Evolutionary conservation across 2,113 vertebrate species (phyloP).

Genomic region (Malurus cyaneus): DNA sequence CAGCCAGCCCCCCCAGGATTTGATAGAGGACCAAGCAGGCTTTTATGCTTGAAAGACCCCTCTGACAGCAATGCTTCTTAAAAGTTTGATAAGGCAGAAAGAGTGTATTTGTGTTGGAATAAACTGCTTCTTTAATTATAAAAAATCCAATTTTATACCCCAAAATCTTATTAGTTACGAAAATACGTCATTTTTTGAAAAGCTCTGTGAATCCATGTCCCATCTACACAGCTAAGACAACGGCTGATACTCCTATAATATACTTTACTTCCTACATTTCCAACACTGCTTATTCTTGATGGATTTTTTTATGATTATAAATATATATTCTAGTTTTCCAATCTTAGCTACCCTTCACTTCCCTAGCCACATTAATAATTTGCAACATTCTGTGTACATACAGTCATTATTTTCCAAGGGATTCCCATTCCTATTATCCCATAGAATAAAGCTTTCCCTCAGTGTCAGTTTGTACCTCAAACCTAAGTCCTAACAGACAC

Average conservation of each 20-base stretch:
- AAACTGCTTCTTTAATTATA: not conserved
- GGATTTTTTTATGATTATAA: not conserved
- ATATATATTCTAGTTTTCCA: not conserved
- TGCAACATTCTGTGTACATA: not conserved
- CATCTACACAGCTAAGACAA: not conserved
- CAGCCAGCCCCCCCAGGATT: not conserved
- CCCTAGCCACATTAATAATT: not conserved
- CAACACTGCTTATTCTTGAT: not conserved
- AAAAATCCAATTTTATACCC: not conserved
- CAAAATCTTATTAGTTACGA: not conserved
- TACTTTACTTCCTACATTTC: not conserved
- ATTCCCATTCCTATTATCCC: not conserved
- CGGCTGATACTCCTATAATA: not conserved
- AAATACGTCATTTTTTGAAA: not conserved
- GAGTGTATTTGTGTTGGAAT: not conserved
- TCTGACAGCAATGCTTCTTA: not conserved
- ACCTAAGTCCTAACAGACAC: not conserved
- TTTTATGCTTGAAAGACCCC: not conserved
- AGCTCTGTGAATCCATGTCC: not conserved
- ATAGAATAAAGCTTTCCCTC: not conserved
- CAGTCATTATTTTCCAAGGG: not conserved
- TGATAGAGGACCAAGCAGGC: not conserved
- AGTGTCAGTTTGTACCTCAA: not conserved
- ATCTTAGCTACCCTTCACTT: not conserved
- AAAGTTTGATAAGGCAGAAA: not conserved